Evolutionary conservation across 2,113 vertebrate genomes (phyloP).

Genomic region (Chaetops frenatus): DNA sequence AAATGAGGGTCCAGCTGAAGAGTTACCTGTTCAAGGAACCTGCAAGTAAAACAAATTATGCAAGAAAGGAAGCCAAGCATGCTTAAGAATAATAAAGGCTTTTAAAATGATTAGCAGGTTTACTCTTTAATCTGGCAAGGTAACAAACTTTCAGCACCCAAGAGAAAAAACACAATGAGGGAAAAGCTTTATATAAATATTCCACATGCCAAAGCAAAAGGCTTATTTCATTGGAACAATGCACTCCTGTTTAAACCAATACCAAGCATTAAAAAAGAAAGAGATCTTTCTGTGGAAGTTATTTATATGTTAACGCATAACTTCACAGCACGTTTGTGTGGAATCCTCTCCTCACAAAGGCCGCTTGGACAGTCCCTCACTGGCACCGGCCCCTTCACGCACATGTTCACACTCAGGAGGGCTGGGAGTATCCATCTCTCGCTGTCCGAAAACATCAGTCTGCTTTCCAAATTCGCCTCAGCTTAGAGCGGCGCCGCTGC

Average conservation of each 20-base stretch:
- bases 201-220: conserved; percentile 25
- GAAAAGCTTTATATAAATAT: conserved; percentile 13
- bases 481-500: background rate
- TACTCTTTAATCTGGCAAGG: conserved; percentile 32
- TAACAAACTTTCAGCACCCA: conserved; percentile 22
- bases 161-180: background rate
- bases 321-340: background rate
- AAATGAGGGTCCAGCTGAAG: conserved; percentile 41
- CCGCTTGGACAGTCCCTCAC: background rate
- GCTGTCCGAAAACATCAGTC: background rate
- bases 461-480: background rate
- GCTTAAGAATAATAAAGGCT: conserved; percentile 6
- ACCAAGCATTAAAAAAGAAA: background rate
- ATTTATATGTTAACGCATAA: conserved; percentile 11
- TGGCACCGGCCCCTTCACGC: background rate
- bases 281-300: background rate
- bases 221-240: conserved; percentile 19
- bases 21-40: conserved; percentile 19
- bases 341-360: background rate
- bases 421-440: background rate
- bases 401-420: background rate
- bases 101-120: conserved; percentile 34
- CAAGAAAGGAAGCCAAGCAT: conserved; percentile 40
- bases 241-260: conserved; percentile 1
- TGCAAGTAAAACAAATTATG: conserved; percentile 27